Evolutionary conservation across 2,113 vertebrate genomes (phyloP).

Genomic region (Lophura nycthemera): DNA sequence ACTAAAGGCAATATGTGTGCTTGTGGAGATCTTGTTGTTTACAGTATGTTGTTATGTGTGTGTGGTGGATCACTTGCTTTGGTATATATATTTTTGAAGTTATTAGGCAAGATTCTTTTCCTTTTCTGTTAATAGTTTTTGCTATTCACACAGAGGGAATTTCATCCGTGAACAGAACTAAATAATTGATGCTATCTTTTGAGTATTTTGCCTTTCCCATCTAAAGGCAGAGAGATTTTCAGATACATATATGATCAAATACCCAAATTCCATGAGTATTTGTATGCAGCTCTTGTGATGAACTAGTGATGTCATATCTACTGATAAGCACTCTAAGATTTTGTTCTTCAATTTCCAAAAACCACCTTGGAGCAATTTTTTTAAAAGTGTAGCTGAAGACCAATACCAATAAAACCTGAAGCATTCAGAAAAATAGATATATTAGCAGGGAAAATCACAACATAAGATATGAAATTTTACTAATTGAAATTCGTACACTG

Average conservation of each 20-base stretch:
- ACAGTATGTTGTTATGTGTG: background rate
- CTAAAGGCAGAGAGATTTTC: background rate
- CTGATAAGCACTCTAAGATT: background rate
- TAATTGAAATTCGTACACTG: background rate
- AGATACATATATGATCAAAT: rapidly evolving
- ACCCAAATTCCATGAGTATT: background rate
- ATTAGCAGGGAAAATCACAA: background rate
- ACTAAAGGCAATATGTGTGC: background rate
- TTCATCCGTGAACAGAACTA: background rate
- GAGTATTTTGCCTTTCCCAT: background rate
- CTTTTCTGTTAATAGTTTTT: background rate
- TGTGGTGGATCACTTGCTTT: background rate
- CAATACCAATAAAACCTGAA: background rate
- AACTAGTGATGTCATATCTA: background rate
- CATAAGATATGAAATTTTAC: background rate
- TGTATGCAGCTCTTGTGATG: background rate
- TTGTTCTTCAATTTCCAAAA: background rate
- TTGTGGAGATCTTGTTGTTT: background rate
- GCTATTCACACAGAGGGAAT: background rate
- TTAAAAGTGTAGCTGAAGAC: background rate
- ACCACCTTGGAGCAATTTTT: background rate
- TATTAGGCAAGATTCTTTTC: background rate
- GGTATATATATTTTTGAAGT: background rate
- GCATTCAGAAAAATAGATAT: background rate
- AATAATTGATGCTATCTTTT: background rate